Evolutionary conservation across 2,113 vertebrate genomes (phyloP).

Genomic region (Poecilia latipinna): DNA sequence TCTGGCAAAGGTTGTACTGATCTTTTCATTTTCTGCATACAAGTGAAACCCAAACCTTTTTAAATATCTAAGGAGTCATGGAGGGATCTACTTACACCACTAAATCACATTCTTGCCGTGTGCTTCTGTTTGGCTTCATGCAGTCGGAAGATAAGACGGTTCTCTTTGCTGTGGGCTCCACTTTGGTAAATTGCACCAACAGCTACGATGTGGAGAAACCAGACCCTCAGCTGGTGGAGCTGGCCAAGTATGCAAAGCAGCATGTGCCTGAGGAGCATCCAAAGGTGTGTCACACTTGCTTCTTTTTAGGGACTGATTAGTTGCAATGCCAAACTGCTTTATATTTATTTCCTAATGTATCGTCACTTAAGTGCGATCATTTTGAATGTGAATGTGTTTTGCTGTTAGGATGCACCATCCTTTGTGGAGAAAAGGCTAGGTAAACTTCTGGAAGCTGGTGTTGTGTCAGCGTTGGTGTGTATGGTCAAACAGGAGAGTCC

Average conservation of each 20-base stretch:
- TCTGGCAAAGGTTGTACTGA: slow-evolving; percentile 85
- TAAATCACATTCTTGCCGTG: not conserved
- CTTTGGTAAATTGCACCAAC: slow-evolving; percentile 95
- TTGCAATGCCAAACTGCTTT: not conserved
- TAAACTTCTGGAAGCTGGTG: slow-evolving; percentile 88
- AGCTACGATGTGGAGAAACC: slow-evolving; percentile 94
- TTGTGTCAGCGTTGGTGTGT: slow-evolving; percentile 92
- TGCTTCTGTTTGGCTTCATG: slow-evolving; percentile 10
- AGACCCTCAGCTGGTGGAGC: slow-evolving; percentile 94
- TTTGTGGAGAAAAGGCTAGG: slow-evolving; percentile 86
- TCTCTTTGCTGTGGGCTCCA: slow-evolving; percentile 92
- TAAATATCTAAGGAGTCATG: not conserved
- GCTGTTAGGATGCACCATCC: slow-evolving; percentile 84
- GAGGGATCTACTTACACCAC: not conserved
- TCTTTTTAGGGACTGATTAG: slow-evolving; percentile 1
- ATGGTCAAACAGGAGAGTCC: slow-evolving; percentile 94
- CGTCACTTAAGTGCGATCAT: too few relatives aligned
- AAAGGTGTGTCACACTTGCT: slow-evolving; percentile 80
- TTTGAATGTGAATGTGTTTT: not conserved
- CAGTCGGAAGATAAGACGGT: slow-evolving; percentile 94
- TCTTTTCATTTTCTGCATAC: not conserved
- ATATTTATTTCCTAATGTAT: not conserved
- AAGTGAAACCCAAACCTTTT: not conserved
- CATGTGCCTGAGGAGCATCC: slow-evolving; percentile 96
- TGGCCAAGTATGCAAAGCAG: slow-evolving; percentile 97